These are phyloP conservation scores for Drosophila nr. fundita DNA, from an alignment of 2,888 invertebrate genomes.

Conservation along the genomic window DNA sequence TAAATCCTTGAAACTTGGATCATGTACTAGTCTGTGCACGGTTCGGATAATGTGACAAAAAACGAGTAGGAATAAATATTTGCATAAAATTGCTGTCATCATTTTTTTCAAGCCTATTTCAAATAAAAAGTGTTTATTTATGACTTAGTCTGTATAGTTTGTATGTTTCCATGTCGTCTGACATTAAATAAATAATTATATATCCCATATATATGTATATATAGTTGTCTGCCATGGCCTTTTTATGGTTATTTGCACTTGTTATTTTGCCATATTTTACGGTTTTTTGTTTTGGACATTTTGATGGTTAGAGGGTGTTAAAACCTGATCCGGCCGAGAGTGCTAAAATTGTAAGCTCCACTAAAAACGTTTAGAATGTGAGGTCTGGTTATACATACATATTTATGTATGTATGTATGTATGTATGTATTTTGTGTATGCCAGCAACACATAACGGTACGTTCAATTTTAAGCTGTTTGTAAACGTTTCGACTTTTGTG, in stretches of 20 bases:
- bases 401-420: background rate
- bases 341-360: slow-evolving; percentile 8
- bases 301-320: slow-evolving; percentile 14
- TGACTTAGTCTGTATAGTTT: background rate
- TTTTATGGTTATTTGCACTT: background rate
- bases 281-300: background rate
- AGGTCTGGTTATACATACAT: background rate
- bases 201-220: background rate
- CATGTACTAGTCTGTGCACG: background rate
- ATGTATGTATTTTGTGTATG: background rate
- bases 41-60: background rate
- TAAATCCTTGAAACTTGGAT: background rate
- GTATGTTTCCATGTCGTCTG: background rate
- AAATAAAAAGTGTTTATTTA: slow-evolving; percentile 3
- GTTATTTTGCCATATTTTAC: background rate
- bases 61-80: background rate
- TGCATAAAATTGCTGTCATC: background rate
- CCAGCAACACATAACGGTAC: slow-evolving; percentile 11
- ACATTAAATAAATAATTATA: background rate
- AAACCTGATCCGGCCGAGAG: background rate
- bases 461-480: slow-evolving; percentile 64
- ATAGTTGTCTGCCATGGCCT: background rate
- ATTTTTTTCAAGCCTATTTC: background rate
- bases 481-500: slow-evolving; percentile 66
- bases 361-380: slow-evolving; percentile 9